A percentile compares a stretch with the other conserved stretches of the same genome.
Conservation (phyloP, 2,113 vertebrate species). For the Mirza zaza region DNA sequence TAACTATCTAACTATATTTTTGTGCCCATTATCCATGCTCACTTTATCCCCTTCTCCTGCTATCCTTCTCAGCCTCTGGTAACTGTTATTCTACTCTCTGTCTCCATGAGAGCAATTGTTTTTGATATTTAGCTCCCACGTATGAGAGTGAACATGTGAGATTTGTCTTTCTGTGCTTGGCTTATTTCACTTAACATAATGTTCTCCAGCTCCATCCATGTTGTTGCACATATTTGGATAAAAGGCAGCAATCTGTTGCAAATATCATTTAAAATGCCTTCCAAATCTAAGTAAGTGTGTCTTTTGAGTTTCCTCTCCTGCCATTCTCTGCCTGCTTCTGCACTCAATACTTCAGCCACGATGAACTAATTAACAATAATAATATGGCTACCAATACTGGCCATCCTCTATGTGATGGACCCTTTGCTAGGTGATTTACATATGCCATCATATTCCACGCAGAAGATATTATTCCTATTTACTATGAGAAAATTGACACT, state of each 20-base stretch:
- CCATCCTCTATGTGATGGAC: neutral
- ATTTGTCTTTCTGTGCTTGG: no score
- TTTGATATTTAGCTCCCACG: no score
- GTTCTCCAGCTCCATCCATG: no score
- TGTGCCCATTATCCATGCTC: no score
- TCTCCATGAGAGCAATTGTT: no score
- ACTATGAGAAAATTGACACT: neutral
- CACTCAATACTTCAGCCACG: neutral
- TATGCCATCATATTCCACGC: no score
- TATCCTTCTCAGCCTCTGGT: no score
- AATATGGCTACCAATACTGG: neutral
- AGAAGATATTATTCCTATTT: neutral
- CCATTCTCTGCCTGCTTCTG: neutral
- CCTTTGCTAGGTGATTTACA: neutral
- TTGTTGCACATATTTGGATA: neutral
- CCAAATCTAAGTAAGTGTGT: neutral
- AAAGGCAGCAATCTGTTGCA: neutral
- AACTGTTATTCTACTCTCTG: no score
- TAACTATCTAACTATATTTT: no score
- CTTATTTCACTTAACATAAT: no score
- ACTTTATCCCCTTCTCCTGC: no score
- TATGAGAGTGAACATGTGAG: no score
- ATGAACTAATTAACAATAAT: neutral
- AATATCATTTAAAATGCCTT: neutral
- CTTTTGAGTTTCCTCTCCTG: neutral